Conservation (phyloP, 2,113 vertebrate genomes). For the Colaptes auratus region DNA sequence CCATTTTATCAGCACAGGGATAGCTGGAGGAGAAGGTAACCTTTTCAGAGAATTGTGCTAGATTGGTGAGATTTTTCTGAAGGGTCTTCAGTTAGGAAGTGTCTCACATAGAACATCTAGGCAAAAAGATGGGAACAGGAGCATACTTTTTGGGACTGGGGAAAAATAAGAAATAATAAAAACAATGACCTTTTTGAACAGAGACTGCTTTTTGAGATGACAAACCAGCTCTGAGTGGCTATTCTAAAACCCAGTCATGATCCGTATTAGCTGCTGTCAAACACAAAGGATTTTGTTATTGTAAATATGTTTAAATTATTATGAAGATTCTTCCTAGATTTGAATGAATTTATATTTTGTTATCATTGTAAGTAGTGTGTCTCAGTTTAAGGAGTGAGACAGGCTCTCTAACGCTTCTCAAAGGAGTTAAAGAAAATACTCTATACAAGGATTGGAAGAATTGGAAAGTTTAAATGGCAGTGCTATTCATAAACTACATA, state of each 20-base stretch:
- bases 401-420: too few relatives aligned
- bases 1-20: not conserved
- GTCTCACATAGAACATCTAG: not conserved
- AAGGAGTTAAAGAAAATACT: too few relatives aligned
- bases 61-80: constrained; percentile 1
- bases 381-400: too few relatives aligned
- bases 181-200: not conserved
- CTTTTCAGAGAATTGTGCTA: not conserved
- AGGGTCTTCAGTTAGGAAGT: not conserved
- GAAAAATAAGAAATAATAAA: not conserved
- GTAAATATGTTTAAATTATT: not conserved
- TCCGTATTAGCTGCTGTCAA: not conserved
- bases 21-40: constrained; percentile 20
- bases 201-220: not conserved
- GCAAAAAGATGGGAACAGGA: not conserved
- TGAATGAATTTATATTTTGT: not conserved
- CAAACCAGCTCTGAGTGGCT: not conserved
- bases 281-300: not conserved
- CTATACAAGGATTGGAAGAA: too few relatives aligned
- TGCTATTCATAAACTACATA: too few relatives aligned
- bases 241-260: not conserved
- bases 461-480: too few relatives aligned
- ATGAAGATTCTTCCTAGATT: fast-evolving
- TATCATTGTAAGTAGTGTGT: not conserved
- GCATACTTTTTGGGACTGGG: not conserved